Base-by-base conservation (phyloP, 2,888 invertebrate species). In the Machimus rusticus region DNA sequence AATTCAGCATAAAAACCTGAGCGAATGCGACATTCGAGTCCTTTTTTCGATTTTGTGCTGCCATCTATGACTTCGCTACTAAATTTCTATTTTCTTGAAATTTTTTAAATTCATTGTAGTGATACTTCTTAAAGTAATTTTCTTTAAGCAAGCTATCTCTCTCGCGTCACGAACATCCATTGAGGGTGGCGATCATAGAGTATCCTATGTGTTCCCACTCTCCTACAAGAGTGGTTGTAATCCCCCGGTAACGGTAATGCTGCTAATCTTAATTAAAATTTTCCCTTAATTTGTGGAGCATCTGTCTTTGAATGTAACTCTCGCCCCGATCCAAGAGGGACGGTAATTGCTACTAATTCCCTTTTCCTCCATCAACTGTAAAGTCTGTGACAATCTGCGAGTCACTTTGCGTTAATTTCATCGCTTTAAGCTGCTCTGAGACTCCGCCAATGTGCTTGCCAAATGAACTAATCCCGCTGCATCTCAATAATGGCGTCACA, bases 351-450 rank as follows among this genome's bases (percentile, higher is more conserved):
- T 66, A 57, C 82, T 82, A 82, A 82, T 82, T 57, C 57, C 66
- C 82, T 82, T 82, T 82, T 82, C 82, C 82, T 82, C 82, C 82
- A 82, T 82, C 66, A 82, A 66, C 82, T 23, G 66, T 82, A 82
- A 82, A 82, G 82, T 57, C 82, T 82, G 82, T 82, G 82, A 82
- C 82, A 82, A 82, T 82, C 82, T 57, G 46, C 66, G 51, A 82
- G 57, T 82, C 82, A 82, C 82, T 82, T 82, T 82, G 66, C 66
- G 82, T 82, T 82, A 82, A 82, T 82, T 82, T 82, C 82, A 82
- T 82, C 82, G 82, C 66, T 82, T 82, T 82, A 57, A 82, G 66
- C 37, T 82, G 34, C 66, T 82, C 23, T 23, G 57, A 82, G 37
- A 66, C 82, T 82, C 37, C 51, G n/a, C 37, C 82, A 82, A 82